Percentiles rank a stretch among this genome's conserved stretches.
Evolutionary conservation across 1,140 invertebrate genomes (phyloP).

Genomic region (Platyura marginata): DNA sequence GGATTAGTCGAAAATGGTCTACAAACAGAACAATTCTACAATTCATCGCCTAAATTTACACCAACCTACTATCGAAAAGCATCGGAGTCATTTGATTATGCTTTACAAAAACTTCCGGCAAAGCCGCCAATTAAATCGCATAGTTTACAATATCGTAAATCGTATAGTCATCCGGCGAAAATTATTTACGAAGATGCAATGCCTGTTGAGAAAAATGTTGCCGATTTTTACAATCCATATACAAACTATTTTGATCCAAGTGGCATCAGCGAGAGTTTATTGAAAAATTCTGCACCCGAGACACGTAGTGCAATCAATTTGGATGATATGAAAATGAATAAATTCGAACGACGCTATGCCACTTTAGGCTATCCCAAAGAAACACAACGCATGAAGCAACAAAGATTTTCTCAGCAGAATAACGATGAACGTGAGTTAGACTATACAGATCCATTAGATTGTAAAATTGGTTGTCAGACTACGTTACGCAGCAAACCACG

Average conservation of each 20-base stretch:
- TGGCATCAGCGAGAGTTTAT: background rate
- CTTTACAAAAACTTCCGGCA: background rate
- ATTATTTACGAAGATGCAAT: background rate
- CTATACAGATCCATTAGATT: slow-evolving; percentile 26
- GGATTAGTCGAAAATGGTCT: background rate
- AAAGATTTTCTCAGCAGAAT: background rate
- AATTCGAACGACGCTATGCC: slow-evolving; percentile 18
- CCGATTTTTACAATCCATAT: slow-evolving; percentile 1
- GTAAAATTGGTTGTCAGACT: slow-evolving; percentile 40
- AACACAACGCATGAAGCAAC: background rate
- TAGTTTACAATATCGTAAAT: slow-evolving; percentile 3
- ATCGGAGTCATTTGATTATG: background rate
- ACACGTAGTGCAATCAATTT: background rate
- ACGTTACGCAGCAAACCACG: slow-evolving; percentile 37
- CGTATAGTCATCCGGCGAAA: slow-evolving; percentile 2
- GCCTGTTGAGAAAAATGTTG: background rate
- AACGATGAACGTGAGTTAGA: slow-evolving; percentile 6
- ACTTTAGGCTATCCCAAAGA: slow-evolving; percentile 14
- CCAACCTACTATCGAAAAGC: background rate
- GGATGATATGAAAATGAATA: background rate
- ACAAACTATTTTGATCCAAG: slow-evolving; percentile 4
- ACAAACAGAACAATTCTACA: background rate
- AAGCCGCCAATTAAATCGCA: slow-evolving; percentile 1
- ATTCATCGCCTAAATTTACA: background rate
- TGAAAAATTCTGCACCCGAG: no score